Percentiles rank a stretch among this genome's conserved stretches.
These are phyloP conservation scores for Lepidurus packardi DNA, from an alignment of 1,140 invertebrate species.

Conservation along the genomic window DNA sequence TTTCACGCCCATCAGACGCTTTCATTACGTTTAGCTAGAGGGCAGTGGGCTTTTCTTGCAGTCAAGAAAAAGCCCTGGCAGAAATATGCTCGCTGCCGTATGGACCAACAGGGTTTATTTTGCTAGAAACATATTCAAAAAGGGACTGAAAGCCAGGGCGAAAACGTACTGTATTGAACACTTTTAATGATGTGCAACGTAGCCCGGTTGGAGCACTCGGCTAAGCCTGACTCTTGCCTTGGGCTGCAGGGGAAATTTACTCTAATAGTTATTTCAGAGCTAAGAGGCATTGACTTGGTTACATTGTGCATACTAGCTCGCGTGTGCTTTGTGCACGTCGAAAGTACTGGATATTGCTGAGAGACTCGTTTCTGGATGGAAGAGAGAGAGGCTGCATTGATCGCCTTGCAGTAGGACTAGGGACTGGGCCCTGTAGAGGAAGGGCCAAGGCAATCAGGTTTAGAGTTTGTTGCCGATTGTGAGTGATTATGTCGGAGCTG, in stretches of 20 bases:
- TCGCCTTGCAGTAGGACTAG: slow-evolving; percentile 17
- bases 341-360: slow-evolving; percentile 10
- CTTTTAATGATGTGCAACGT: no score
- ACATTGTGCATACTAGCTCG: not conserved
- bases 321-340: not conserved
- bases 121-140: not conserved
- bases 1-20: not conserved
- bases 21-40: not conserved
- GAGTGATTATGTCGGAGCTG: slow-evolving; percentile 14
- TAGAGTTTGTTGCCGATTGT: not conserved
- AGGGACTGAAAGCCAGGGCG: no score
- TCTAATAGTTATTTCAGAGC: not conserved
- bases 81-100: not conserved
- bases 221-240: no score
- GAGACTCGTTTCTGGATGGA: slow-evolving; percentile 18
- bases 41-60: not conserved
- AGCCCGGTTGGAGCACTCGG: no score
- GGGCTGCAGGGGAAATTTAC: not conserved
- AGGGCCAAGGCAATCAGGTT: slow-evolving; percentile 11
- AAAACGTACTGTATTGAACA: no score
- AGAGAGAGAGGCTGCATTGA: slow-evolving; percentile 21
- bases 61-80: not conserved
- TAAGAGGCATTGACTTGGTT: not conserved
- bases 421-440: slow-evolving; percentile 16
- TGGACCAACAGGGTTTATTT: not conserved